A percentile compares a stretch with the other conserved stretches of the same genome.
These are phyloP conservation scores for Fregata magnificens DNA, from an alignment of 2,113 vertebrate genomes.

Conservation along the genomic window DNA sequence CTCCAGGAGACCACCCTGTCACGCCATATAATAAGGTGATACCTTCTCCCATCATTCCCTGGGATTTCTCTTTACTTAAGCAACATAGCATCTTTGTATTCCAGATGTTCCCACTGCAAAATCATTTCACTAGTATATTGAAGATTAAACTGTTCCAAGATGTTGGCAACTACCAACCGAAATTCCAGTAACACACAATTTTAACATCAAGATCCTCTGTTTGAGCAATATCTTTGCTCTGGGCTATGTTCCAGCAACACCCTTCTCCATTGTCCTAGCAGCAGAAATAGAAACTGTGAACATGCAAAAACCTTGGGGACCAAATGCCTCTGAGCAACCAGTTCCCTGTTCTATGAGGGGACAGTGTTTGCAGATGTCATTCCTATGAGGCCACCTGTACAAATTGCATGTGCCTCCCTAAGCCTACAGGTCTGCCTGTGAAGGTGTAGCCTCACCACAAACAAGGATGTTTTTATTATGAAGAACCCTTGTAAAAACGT, in stretches of 20 bases:
- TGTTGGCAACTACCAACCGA: background rate
- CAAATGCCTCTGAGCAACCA: background rate
- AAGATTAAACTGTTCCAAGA: slow-evolving; percentile 26
- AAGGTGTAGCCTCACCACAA: background rate
- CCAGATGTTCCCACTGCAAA: slow-evolving; percentile 29
- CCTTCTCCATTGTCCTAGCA: slow-evolving; percentile 39
- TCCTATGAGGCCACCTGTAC: background rate
- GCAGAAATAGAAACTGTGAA: slow-evolving; percentile 12
- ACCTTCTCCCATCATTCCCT: background rate
- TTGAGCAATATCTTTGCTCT: slow-evolving; percentile 31
- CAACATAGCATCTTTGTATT: background rate
- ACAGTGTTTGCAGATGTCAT: background rate
- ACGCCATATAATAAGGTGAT: background rate
- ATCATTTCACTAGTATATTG: background rate
- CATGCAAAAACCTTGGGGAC: background rate
- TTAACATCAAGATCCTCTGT: slow-evolving; percentile 30
- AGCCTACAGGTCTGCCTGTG: background rate
- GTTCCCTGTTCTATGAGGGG: background rate
- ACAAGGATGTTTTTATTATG: background rate
- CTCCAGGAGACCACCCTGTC: background rate
- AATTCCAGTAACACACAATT: slow-evolving; percentile 22
- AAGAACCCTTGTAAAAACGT: background rate
- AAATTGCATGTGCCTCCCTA: background rate
- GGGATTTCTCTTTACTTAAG: background rate
- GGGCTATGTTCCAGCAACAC: slow-evolving; percentile 36